Base-by-base conservation (phyloP, 2,888 invertebrate genomes). In the Mimumesa dahlbomi region DNA sequence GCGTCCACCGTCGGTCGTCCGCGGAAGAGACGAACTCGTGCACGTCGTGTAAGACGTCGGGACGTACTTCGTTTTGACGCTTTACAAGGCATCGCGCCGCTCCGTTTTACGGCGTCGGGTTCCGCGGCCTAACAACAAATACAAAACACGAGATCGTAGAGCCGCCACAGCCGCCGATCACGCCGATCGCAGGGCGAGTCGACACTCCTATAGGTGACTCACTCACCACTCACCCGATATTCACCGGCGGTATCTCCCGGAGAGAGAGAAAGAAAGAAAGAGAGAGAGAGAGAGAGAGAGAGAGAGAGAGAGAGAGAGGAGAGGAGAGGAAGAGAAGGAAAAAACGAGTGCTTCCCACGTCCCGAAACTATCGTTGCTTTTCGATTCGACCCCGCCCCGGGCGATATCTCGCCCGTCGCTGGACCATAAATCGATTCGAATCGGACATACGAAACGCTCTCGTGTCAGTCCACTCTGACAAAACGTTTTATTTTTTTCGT, bases 11-110 rank as follows among this genome's bases (percentile, higher is more conserved):
- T 45, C 43, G 21, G 1, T 19, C 21, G 21, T 54, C 54, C 54
- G 36, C 53, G 50, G 36, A 49, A 31, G 58, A 57, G 68, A 67
- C 67, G 65, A 69, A 77, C 61, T 69, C 73, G 74, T 68, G 66
- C 75, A 61, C 73, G 72, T 75, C 82, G 75, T 84, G 82, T 84
- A 80, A 77, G 75, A 84, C 77, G 83, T 84, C 80, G 73, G 72
- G 66, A 79, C 75, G 83, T 82, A 77, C 79, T 75, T 74, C 72
- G 72, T 61, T 75, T 75, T 75, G 77, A 83, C 73, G 78, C 62
- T 73, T 48, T 73, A 82, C 82, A 77, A 64, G 81, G 58, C 59
- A 13, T 31, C 64, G 73, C 64, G 73, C 54, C 49, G 61, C 43
- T 16, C 34, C 34, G 56, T 56, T 25, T 3, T 25, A 25, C 25